Evolutionary conservation across 2,888 invertebrate genomes (phyloP), one percentile per base, ranked within the genome.

Genomic region (Endomychus coccineus): DNA sequence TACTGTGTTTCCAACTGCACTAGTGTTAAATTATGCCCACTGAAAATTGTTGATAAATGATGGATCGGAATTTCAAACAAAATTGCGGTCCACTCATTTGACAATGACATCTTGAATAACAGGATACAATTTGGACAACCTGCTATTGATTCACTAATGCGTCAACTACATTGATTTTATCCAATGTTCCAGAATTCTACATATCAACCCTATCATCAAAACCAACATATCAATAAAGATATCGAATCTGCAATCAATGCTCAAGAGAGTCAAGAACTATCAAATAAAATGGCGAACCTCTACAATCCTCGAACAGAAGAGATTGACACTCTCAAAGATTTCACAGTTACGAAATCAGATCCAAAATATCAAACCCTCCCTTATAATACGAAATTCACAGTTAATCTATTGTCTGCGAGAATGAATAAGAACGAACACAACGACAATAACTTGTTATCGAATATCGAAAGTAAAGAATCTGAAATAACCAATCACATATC

Each of bases 351-450:
- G 56, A 89, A 89, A 63, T 83, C 82, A 36, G 89, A 91, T 65
- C 88, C 83, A 24, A 94, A 88, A 68, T 91, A 87, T 70, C 90
- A 91, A 71, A 89, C 89, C 16, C 70, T 91, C 66, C 90, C 91
- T 51, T 86, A 88, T 68, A 91, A 82, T 61, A 87, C 84, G 21
- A 91, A 88, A 67, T 86, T 87, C 62, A 78, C 81, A 10, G 69
- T 79, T 12, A 71, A 78, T 65, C 68, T 73, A 39, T 61, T 71
- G 44, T 55, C 67, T 4, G 58, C 54, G 60, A 38, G 64, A 57
- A n/a, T n/a, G n/a, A n/a, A n/a, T n/a, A 19, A 6, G 21, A 19
- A 6, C 6, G 6, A 19, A 19, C 37, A 24, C 10, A 37, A 31
- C 24, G 31, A 27, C 2, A 37, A 36, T 16, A 5, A 37, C 27